phyloP scores from a whole-genome alignment of 2,113 vertebrate species.

The Macroglossus sobrinus region DNA sequence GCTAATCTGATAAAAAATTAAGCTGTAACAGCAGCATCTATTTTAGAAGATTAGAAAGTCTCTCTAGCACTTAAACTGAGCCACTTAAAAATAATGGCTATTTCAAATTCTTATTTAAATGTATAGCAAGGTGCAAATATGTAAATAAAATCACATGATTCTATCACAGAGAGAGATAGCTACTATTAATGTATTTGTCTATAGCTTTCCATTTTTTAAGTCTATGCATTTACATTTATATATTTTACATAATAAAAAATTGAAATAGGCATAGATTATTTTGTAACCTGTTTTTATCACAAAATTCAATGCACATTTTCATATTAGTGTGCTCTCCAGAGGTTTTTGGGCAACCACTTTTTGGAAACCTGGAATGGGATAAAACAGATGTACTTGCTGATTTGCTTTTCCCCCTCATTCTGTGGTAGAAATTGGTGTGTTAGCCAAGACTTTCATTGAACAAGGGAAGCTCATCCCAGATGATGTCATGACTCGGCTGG shows the following conservation, averaged over 20 bases:
- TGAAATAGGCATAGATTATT: not conserved
- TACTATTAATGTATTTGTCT: not conserved
- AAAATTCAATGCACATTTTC: not conserved
- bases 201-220: not conserved
- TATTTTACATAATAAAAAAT: not conserved
- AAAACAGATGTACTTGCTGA: constrained; percentile 19
- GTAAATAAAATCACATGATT: not conserved
- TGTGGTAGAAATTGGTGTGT: constrained; percentile 90
- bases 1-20: not conserved
- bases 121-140: not conserved
- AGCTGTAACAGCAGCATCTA: not conserved
- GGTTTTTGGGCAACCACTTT: not conserved
- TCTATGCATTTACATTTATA: not conserved
- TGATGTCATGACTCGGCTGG: constrained; percentile 92
- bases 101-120: not conserved
- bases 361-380: not conserved
- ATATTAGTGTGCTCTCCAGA: not conserved
- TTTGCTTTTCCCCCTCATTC: not conserved
- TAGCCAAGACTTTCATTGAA: constrained; percentile 96
- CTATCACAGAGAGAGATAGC: not conserved
- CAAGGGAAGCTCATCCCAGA: constrained; percentile 95
- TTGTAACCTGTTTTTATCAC: not conserved
- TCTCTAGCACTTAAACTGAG: not conserved
- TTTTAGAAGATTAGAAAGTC: not conserved
- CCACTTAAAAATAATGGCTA: not conserved